Conservation (phyloP, 2,888 invertebrate species). For the Zootermopsis nevadensis region DNA sequence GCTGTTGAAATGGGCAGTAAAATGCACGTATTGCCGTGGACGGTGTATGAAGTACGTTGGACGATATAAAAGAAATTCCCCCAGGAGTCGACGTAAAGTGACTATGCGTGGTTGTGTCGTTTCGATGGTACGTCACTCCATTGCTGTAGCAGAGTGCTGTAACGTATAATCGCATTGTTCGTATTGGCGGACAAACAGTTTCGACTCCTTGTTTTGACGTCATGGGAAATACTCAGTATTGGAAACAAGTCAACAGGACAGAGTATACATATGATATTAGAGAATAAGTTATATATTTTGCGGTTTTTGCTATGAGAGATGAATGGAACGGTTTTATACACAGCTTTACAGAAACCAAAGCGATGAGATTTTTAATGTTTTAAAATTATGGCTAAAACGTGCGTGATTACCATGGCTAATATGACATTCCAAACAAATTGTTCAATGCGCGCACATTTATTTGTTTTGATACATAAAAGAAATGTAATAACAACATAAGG, state of each 20-base stretch:
- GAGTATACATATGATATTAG: too few relatives aligned
- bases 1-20: conserved; percentile 14
- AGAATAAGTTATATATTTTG: too few relatives aligned
- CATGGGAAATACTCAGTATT: background rate
- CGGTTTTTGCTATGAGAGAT: too few relatives aligned
- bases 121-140: background rate
- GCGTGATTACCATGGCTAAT: too few relatives aligned
- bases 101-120: background rate
- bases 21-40: background rate
- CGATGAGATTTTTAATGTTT: too few relatives aligned
- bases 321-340: too few relatives aligned
- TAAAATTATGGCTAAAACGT: too few relatives aligned
- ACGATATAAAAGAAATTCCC: conserved; percentile 38
- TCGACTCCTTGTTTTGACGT: background rate
- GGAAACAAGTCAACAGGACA: conserved; percentile 5
- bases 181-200: background rate
- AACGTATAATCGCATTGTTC: conserved; percentile 20
- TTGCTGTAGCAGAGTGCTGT: background rate
- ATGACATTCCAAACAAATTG: too few relatives aligned
- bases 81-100: conserved; percentile 32
- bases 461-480: too few relatives aligned
- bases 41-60: background rate
- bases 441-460: too few relatives aligned
- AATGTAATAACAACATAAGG: too few relatives aligned
- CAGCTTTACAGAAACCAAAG: too few relatives aligned